phyloP scores from a whole-genome alignment of 2,888 invertebrate genomes.

The Drosophila infuscata region DNA sequence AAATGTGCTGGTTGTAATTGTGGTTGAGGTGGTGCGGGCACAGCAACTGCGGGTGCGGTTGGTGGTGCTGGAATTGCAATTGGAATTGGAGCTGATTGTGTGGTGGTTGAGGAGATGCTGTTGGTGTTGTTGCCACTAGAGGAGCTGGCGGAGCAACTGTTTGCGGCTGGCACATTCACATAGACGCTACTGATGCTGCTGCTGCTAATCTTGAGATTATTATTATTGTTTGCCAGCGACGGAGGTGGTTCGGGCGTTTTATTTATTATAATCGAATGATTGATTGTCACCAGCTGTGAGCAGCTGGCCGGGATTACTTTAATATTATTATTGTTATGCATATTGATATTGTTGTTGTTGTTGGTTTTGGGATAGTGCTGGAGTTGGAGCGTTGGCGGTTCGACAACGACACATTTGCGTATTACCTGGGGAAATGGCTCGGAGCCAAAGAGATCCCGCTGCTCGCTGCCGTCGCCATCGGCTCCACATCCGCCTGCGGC shows the following conservation, averaged over 20 bases:
- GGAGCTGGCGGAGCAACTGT: conserved; percentile 18
- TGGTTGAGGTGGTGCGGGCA: conserved; percentile 22
- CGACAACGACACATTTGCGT: conserved; percentile 74
- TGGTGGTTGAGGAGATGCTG: conserved; percentile 13
- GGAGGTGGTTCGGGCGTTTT: conserved; percentile 81
- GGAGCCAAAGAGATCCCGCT: conserved; percentile 84
- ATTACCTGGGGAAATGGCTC: conserved; percentile 85
- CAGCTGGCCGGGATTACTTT: conserved; percentile 39
- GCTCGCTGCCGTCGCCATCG: conserved; percentile 26
- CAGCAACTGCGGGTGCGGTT: conserved; percentile 11
- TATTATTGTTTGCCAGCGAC: conserved; percentile 23
- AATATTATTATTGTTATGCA: conserved; percentile 48
- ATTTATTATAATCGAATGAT: conserved; percentile 85
- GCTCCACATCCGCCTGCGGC: neutral
- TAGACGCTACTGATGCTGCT: conserved; percentile 42
- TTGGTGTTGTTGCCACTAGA: neutral
- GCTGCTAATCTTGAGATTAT: conserved; percentile 14
- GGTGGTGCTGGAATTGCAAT: neutral
- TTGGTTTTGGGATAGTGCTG: conserved; percentile 46
- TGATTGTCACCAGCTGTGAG: conserved; percentile 83
- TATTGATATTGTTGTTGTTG: conserved; percentile 50
- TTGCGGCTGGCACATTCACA: conserved; percentile 61
- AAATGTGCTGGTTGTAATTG: conserved; percentile 54
- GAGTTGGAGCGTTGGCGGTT: conserved; percentile 38
- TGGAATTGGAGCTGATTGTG: conserved; percentile 14